Conservation (phyloP, 2,888 invertebrate genomes). For the Trissonchulus latispiculum region DNA sequence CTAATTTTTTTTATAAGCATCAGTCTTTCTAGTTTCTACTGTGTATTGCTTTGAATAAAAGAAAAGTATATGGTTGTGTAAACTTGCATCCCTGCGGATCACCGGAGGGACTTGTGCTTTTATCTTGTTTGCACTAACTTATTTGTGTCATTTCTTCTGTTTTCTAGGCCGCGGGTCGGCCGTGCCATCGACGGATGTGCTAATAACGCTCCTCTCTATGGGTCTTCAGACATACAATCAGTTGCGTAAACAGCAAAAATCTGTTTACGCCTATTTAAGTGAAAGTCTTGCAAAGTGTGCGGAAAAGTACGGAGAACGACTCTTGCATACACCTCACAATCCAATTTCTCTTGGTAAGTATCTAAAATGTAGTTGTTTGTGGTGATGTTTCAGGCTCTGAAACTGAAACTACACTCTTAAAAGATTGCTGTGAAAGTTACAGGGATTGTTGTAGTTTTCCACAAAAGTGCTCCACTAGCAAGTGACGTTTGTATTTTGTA, state of each 20-base stretch:
- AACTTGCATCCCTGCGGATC: no score
- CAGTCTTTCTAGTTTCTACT: no score
- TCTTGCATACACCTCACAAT: slow-evolving; percentile 57
- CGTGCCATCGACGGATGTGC: slow-evolving; percentile 61
- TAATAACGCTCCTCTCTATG: slow-evolving; percentile 63
- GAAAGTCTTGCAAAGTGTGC: slow-evolving; percentile 54
- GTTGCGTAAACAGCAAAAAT: slow-evolving; percentile 55
- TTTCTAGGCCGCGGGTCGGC: slow-evolving; percentile 59
- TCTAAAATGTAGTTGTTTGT: no score
- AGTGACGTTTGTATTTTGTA: no score
- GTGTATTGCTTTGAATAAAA: no score
- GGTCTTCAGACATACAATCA: slow-evolving; percentile 58
- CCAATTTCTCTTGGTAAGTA: slow-evolving; percentile 62
- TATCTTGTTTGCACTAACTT: not conserved
- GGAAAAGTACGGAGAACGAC: slow-evolving; percentile 52
- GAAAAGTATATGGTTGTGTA: no score
- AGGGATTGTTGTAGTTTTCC: no score
- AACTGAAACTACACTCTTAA: no score
- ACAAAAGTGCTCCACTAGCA: no score
- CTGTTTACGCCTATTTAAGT: slow-evolving; percentile 56
- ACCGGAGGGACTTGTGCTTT: not conserved
- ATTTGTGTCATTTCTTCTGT: not conserved
- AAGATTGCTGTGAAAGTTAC: no score
- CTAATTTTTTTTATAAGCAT: no score
- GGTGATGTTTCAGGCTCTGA: no score